These are phyloP conservation scores for Caenorhabditis sp. DNA, from an alignment of 2,888 invertebrate genomes.

Conservation along the genomic window DNA sequence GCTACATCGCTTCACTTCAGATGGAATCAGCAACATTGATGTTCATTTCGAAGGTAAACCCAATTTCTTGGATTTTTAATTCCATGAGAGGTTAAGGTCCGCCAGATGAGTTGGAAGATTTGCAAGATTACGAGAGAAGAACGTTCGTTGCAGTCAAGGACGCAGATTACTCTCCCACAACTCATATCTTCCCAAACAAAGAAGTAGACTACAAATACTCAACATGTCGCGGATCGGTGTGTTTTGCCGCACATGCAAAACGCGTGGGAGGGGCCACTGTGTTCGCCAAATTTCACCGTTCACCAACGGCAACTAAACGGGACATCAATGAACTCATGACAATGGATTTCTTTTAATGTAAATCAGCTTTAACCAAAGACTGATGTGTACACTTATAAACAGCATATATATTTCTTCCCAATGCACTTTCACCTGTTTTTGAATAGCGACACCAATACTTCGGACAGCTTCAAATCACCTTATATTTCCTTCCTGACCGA, in stretches of 20 bases:
- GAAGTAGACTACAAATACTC: not conserved
- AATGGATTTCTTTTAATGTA: not conserved
- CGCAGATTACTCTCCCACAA: not conserved
- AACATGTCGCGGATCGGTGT: not conserved
- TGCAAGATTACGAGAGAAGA: not conserved
- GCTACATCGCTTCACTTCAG: not conserved
- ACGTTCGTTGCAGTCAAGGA: not conserved
- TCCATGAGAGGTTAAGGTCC: not conserved
- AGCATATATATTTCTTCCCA: not conserved
- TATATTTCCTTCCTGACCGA: no score
- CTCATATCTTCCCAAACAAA: not conserved
- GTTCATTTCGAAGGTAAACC: conserved; percentile 24
- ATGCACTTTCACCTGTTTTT: no score
- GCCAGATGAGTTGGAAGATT: not conserved
- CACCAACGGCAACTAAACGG: not conserved
- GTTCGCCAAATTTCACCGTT: conserved; percentile 5
- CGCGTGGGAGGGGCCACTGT: conserved; percentile 2
- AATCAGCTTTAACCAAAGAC: not conserved
- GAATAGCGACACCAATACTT: no score
- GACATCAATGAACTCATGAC: conserved; percentile 23
- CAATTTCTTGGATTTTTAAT: not conserved
- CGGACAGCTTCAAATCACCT: no score
- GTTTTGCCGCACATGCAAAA: not conserved
- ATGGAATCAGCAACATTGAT: conserved; percentile 8
- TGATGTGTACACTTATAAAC: not conserved